A percentile compares a stretch with the other conserved stretches of the same genome.
These are phyloP conservation scores for Pitta sordida DNA, from an alignment of 2,113 vertebrate genomes.

Conservation along the genomic window DNA sequence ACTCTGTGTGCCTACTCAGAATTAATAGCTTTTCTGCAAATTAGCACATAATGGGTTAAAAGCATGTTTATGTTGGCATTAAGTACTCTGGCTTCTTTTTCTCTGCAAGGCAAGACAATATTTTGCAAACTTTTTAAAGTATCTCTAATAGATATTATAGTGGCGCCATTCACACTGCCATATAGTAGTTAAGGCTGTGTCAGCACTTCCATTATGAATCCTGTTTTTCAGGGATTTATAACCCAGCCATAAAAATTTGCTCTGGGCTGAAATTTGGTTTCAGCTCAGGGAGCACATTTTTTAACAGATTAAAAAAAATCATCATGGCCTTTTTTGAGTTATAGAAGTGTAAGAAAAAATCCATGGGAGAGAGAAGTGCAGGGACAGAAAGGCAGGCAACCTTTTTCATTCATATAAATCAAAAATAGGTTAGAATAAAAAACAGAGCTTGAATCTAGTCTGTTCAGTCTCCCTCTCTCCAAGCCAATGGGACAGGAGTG, in stretches of 20 bases:
- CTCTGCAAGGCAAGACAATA: slow-evolving; percentile 71
- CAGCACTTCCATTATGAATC: slow-evolving; percentile 77
- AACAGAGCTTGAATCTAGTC: neutral
- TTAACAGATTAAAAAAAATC: slow-evolving; percentile 63
- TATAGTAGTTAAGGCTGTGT: slow-evolving; percentile 71
- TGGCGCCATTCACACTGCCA: slow-evolving; percentile 73
- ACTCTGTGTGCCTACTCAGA: slow-evolving; percentile 48
- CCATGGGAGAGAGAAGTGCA: neutral
- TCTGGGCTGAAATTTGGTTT: slow-evolving; percentile 76
- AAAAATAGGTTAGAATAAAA: neutral
- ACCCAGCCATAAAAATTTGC: slow-evolving; percentile 75
- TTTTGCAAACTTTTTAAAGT: slow-evolving; percentile 74
- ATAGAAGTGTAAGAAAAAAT: slow-evolving; percentile 16
- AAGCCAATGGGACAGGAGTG: neutral
- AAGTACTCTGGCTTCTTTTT: slow-evolving; percentile 64
- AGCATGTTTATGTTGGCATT: slow-evolving; percentile 79
- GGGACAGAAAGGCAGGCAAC: neutral
- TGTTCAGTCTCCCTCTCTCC: neutral
- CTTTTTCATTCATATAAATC: neutral
- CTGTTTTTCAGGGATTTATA: slow-evolving; percentile 77
- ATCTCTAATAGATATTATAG: slow-evolving; percentile 76
- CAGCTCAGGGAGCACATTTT: slow-evolving; percentile 69
- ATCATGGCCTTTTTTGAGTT: slow-evolving; percentile 36
- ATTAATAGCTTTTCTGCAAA: slow-evolving; percentile 77
- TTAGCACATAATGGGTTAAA: slow-evolving; percentile 80